Percentiles rank a stretch among this genome's conserved stretches.
Conservation (phyloP, 1,140 invertebrate genomes). For the Anagrus nilaparvatae region DNA sequence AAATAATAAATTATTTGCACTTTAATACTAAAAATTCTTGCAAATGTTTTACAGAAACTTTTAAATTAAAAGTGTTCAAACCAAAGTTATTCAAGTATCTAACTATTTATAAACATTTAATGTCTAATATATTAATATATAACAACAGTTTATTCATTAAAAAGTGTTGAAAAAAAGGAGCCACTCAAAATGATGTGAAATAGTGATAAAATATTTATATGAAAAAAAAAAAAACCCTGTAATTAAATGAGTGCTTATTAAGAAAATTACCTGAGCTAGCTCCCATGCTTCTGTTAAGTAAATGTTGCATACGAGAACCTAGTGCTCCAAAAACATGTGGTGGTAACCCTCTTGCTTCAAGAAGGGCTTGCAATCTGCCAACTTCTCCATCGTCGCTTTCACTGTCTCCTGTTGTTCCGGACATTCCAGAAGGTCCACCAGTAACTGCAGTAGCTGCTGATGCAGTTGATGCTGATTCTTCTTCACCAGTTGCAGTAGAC, state of each 20-base stretch:
- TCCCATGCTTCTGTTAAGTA: constrained; percentile 88
- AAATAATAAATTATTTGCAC: no score
- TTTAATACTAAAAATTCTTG: no score
- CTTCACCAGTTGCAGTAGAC: constrained; percentile 14
- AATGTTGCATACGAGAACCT: constrained; percentile 93
- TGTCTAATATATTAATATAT: no score
- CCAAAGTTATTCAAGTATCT: no score
- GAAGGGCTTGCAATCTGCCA: constrained; percentile 74
- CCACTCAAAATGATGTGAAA: no score
- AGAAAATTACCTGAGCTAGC: constrained; percentile 57
- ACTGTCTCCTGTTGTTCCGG: constrained; percentile 37
- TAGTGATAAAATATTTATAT: no score
- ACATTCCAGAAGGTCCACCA: constrained; percentile 38
- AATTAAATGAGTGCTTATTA: constrained; percentile 2
- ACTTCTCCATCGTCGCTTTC: constrained; percentile 79
- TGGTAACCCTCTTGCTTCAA: constrained; percentile 88
- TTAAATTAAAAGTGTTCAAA: no score
- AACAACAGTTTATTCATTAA: no score
- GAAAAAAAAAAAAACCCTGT: no score
- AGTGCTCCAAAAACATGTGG: constrained; percentile 91
- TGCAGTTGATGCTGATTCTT: neutral
- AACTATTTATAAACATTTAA: no score
- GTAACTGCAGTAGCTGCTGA: constrained; percentile 17
- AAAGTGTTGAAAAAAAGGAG: no score
- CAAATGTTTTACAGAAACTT: no score